Evolutionary conservation across 2,113 vertebrate species (phyloP).

Genomic region (Podilymbus podiceps): DNA sequence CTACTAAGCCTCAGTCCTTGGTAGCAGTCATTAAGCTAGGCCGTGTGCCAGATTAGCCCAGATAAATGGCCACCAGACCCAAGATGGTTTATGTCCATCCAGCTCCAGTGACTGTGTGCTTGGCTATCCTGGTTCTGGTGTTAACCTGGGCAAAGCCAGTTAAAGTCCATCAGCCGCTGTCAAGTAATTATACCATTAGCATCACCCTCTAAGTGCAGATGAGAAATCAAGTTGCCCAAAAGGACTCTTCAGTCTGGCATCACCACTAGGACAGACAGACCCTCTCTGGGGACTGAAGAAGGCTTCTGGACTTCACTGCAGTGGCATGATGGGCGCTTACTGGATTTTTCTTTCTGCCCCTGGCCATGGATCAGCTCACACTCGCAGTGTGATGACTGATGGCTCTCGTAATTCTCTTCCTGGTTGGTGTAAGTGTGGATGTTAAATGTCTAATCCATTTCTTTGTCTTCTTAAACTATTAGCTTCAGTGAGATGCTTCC

Average conservation of each 20-base stretch:
- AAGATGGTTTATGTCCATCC: neutral
- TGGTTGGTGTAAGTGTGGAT: neutral
- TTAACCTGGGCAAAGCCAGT: neutral
- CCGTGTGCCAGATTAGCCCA: neutral
- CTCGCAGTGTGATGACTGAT: neutral
- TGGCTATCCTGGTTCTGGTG: neutral
- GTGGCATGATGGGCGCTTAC: accelerated
- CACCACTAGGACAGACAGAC: neutral
- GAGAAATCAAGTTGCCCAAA: neutral
- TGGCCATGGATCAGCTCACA: neutral
- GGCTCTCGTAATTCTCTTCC: neutral
- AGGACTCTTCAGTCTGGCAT: neutral
- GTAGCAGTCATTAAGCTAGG: neutral
- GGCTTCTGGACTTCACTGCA: neutral
- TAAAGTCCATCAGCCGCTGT: neutral
- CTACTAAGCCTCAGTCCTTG: neutral
- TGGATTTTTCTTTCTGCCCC: neutral
- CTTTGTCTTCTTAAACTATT: conserved; percentile 33
- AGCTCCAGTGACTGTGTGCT: neutral
- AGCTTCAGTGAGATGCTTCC: neutral
- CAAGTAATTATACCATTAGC: neutral
- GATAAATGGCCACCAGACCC: neutral
- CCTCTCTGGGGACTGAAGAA: neutral
- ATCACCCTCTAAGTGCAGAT: neutral
- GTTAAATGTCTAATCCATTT: neutral